Evolutionary conservation across 2,113 vertebrate genomes (phyloP).

Genomic region (Coryphaenoides rupestris): DNA sequence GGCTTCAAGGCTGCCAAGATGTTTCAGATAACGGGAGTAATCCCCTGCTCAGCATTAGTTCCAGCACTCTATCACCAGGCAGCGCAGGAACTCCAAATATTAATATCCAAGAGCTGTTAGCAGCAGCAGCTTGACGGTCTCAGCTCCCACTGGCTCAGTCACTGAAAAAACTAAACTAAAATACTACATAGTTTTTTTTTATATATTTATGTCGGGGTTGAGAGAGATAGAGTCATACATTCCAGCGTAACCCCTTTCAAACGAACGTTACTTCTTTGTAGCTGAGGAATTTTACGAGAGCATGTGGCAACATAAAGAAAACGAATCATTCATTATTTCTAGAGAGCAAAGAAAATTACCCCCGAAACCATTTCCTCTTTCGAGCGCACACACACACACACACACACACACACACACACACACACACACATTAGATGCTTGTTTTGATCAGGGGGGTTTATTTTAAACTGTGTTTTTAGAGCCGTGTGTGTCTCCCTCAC

Average conservation of each 20-base stretch:
- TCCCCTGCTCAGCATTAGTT: constrained; percentile 45
- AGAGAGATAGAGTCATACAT: no score
- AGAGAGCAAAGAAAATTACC: no score
- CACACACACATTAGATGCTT: no score
- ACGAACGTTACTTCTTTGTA: no score
- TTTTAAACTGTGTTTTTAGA: constrained; percentile 1
- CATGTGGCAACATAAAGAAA: no score
- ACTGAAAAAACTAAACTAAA: not conserved
- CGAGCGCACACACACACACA: no score
- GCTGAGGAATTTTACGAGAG: no score
- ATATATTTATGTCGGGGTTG: constrained; percentile 1
- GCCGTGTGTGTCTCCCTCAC: not conserved
- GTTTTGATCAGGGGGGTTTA: not conserved
- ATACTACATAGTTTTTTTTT: not conserved
- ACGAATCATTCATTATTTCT: no score
- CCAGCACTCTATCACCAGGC: constrained; percentile 16
- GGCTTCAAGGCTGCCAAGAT: constrained; percentile 14
- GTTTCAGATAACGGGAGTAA: constrained; percentile 38
- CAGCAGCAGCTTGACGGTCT: not conserved
- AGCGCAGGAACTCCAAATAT: not conserved
- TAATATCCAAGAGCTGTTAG: not conserved
- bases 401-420: no score
- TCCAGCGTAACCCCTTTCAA: no score
- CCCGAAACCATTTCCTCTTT: no score
- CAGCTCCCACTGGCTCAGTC: not conserved